Conservation (phyloP, 2,888 invertebrate genomes). For the Drosophila birchii region DNA sequence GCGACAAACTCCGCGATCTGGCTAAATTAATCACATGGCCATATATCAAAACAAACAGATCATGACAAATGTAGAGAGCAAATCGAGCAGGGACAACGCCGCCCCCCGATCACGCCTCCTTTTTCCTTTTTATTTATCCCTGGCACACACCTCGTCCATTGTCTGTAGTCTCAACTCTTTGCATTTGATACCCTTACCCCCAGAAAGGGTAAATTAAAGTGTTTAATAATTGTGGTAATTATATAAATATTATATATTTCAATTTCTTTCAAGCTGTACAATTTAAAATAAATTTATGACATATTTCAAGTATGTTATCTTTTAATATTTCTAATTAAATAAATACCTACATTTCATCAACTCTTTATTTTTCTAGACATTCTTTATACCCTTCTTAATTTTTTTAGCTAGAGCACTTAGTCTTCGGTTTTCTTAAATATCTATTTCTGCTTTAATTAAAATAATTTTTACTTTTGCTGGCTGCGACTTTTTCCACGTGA, state of each 20-base stretch:
- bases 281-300: not conserved
- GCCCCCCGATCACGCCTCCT: slow-evolving; percentile 8
- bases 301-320: not conserved
- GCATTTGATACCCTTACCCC: slow-evolving; percentile 9
- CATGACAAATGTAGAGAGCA: slow-evolving; percentile 74
- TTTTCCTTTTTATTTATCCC: slow-evolving; percentile 7
- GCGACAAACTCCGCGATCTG: slow-evolving; percentile 36
- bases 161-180: slow-evolving; percentile 24
- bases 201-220: no score
- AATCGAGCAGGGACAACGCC: slow-evolving; percentile 62
- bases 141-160: slow-evolving; percentile 54
- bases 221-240: not conserved
- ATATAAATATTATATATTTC: not conserved
- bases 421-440: not conserved
- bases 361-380: not conserved
- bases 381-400: no score
- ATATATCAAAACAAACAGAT: slow-evolving; percentile 77
- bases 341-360: not conserved
- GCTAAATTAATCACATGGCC: slow-evolving; percentile 67
- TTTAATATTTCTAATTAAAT: not conserved
- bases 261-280: not conserved
- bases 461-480: slow-evolving; percentile 62
- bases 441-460: slow-evolving; percentile 66
- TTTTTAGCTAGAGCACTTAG: not conserved
- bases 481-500: slow-evolving; percentile 75